A percentile compares a stretch with the other conserved stretches of the same genome.
phyloP scores from a whole-genome alignment of 2,888 invertebrate genomes.

The Ryuthela nishihirai region DNA sequence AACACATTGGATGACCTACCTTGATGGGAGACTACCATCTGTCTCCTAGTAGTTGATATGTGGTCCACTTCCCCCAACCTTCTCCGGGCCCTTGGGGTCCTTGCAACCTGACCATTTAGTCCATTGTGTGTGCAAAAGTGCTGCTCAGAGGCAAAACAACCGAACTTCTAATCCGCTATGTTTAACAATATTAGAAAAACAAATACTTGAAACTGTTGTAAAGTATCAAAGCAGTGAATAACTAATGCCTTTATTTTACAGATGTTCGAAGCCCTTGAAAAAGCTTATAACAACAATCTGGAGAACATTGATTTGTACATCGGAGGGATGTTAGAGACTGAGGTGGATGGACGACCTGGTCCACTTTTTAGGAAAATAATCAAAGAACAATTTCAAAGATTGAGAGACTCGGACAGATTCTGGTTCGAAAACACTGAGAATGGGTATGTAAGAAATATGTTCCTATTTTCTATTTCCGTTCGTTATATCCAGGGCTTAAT shows the following conservation, averaged over 20 bases:
- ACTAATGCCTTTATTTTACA: neutral
- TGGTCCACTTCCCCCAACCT: no score
- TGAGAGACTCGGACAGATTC: slow-evolving; percentile 91
- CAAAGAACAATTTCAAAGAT: slow-evolving; percentile 83
- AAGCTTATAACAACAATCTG: slow-evolving; percentile 66
- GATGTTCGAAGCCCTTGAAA: slow-evolving; percentile 56
- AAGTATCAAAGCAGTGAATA: neutral
- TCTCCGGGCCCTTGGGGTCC: no score
- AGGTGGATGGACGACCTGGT: slow-evolving; percentile 71
- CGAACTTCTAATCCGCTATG: no score
- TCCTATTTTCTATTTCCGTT: no score
- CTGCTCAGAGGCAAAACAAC: no score
- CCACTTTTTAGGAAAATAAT: slow-evolving; percentile 86
- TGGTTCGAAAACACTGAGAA: slow-evolving; percentile 94
- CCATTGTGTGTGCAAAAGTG: no score
- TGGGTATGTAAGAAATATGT: slow-evolving; percentile 57
- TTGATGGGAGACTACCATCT: no score
- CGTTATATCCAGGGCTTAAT: no score
- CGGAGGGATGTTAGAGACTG: slow-evolving; percentile 94
- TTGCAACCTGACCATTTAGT: no score
- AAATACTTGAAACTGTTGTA: neutral
- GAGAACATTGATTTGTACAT: slow-evolving; percentile 94
- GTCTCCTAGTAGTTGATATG: no score
- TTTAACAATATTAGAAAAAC: neutral
- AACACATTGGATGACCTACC: no score